A percentile compares a stretch with the other conserved stretches of the same genome.
phyloP scores from a whole-genome alignment of 2,888 invertebrate genomes.

The Drosophila antonietae region DNA sequence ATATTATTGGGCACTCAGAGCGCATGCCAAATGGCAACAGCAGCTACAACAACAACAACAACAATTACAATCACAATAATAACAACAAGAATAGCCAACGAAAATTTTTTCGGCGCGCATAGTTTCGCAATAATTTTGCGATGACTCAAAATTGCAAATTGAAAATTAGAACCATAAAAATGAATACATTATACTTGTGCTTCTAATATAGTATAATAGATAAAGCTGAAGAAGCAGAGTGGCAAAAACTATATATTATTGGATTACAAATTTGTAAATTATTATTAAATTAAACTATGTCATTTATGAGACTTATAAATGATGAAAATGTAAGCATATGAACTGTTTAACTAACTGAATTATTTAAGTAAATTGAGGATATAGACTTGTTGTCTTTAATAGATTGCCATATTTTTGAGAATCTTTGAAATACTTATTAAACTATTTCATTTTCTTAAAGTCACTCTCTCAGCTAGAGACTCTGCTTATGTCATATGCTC shows the following conservation, averaged over 20 bases:
- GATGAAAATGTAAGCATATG: too few species aligned
- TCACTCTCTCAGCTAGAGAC: not conserved
- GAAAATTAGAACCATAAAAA: conserved; percentile 65
- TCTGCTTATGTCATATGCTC: not conserved
- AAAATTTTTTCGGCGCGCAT: conserved; percentile 57
- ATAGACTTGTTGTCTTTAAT: too few species aligned
- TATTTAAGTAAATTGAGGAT: too few species aligned
- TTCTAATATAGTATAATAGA: conserved; percentile 7
- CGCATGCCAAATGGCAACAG: conserved; percentile 65
- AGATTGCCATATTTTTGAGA: too few species aligned
- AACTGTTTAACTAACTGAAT: too few species aligned
- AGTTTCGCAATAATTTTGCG: conserved; percentile 76
- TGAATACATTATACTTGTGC: conserved; percentile 32
- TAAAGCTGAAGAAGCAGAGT: not conserved
- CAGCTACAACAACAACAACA: conserved; percentile 26
- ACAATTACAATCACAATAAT: conserved; percentile 13
- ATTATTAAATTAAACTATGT: too few species aligned
- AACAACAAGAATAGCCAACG: conserved; percentile 49
- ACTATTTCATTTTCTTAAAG: not conserved
- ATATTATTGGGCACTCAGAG: conserved; percentile 77
- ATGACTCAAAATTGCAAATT: conserved; percentile 69
- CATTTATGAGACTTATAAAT: too few species aligned
- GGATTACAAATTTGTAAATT: too few species aligned
- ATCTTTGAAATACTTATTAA: not conserved
- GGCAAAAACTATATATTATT: not conserved